Percentiles rank a stretch among this genome's conserved stretches.
phyloP scores from a whole-genome alignment of 2,113 vertebrate genomes.

The Pygoscelis antarcticus region DNA sequence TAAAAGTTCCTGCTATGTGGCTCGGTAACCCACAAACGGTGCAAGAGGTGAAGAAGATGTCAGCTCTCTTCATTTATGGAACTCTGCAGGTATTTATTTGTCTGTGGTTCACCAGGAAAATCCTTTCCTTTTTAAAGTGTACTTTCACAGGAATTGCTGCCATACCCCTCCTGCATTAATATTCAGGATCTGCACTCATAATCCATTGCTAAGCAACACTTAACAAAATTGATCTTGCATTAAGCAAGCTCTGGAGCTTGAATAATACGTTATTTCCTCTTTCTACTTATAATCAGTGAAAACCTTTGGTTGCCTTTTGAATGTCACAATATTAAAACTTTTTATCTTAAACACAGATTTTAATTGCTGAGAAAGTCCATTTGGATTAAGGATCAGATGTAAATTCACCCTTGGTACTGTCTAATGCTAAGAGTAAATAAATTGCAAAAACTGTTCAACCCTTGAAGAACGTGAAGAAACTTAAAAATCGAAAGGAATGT shows the following conservation, averaged over 20 bases:
- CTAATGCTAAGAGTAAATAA: conserved; percentile 11
- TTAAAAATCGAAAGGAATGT: neutral
- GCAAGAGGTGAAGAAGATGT: neutral
- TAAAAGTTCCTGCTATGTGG: neutral
- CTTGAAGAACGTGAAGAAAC: neutral
- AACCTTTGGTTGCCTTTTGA: conserved; percentile 34
- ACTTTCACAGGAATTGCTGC: conserved; percentile 9
- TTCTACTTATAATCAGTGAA: conserved; percentile 40
- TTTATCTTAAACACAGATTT: conserved; percentile 19
- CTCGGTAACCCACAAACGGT: neutral
- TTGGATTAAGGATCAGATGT: conserved; percentile 19
- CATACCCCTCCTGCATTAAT: conserved; percentile 22
- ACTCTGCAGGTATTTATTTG: neutral
- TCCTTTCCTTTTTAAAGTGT: neutral
- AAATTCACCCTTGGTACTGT: neutral
- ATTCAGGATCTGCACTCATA: conserved; percentile 53
- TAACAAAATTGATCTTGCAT: conserved; percentile 71
- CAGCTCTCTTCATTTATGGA: neutral
- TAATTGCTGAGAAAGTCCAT: conserved; percentile 33
- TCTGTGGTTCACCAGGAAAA: neutral
- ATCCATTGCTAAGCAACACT: conserved; percentile 73
- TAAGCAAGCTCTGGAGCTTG: conserved; percentile 60
- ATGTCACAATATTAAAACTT: conserved; percentile 31
- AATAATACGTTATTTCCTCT: conserved; percentile 67
- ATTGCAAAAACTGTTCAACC: neutral